Evolutionary conservation across 2,797 vertebrate species (phyloP).

Genomic region (Oryzias sinensis): DNA sequence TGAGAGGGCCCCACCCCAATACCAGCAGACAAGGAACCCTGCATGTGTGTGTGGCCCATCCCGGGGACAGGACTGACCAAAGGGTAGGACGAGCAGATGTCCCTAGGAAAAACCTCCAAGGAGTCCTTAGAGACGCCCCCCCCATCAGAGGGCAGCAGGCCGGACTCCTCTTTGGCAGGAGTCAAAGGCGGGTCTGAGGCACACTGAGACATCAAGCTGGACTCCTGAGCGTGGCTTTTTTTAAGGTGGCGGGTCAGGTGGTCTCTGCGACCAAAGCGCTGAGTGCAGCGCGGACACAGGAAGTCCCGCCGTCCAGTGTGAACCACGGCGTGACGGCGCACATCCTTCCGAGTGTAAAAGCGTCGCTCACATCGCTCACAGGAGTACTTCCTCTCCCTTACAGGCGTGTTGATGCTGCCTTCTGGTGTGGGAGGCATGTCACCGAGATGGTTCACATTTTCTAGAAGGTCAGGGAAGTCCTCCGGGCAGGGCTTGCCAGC

Average conservation of each 20-base stretch:
- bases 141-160: slow-evolving; percentile 77
- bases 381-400: slow-evolving; percentile 92
- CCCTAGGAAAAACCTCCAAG: slow-evolving; percentile 81
- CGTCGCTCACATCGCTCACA: slow-evolving; percentile 94
- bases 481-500: slow-evolving; percentile 84
- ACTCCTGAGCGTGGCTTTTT: slow-evolving; percentile 95
- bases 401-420: slow-evolving; percentile 59
- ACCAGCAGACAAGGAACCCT: slow-evolving; percentile 80
- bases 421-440: slow-evolving; percentile 80
- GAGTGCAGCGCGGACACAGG: slow-evolving; percentile 92
- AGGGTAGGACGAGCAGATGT: slow-evolving; percentile 88
- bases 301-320: slow-evolving; percentile 96
- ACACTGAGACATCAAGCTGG: slow-evolving; percentile 77
- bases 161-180: slow-evolving; percentile 84
- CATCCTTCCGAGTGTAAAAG: slow-evolving; percentile 96
- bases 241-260: slow-evolving; percentile 95
- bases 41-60: slow-evolving; percentile 84
- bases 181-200: slow-evolving; percentile 72
- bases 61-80: slow-evolving; percentile 84
- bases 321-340: slow-evolving; percentile 92
- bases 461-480: slow-evolving; percentile 85
- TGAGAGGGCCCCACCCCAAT: slow-evolving; percentile 85
- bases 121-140: slow-evolving; percentile 80
- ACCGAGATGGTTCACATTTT: slow-evolving; percentile 89
- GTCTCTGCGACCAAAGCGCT: slow-evolving; percentile 93